Conservation (phyloP, 1,140 invertebrate species). For the Daktulosphaira vitifoliae region DNA sequence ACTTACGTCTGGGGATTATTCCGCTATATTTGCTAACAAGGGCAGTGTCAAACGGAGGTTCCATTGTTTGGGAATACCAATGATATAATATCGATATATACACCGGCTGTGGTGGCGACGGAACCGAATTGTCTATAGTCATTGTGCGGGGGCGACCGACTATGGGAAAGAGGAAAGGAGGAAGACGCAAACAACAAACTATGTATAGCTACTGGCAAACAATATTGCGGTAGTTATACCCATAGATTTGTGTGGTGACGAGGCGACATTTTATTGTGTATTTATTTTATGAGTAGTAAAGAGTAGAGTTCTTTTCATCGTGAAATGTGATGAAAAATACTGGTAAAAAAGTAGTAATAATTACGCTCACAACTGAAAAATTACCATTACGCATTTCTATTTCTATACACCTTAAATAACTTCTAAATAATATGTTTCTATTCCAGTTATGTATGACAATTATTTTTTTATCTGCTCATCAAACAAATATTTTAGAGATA, state of each 20-base stretch:
- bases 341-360: too few species aligned
- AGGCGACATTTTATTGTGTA: slow-evolving; percentile 10
- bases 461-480: too few species aligned
- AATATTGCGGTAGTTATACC: slow-evolving; percentile 15
- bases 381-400: too few species aligned
- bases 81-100: not conserved
- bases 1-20: slow-evolving; percentile 9
- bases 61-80: slow-evolving; percentile 5
- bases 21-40: slow-evolving; percentile 32
- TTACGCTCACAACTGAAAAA: too few species aligned
- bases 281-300: too few species aligned
- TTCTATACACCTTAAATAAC: too few species aligned
- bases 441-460: too few species aligned
- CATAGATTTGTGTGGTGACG: slow-evolving; percentile 24
- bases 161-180: not conserved
- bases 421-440: too few species aligned
- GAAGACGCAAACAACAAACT: not conserved
- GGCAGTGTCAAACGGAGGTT: slow-evolving; percentile 19
- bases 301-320: too few species aligned
- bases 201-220: not conserved
- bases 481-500: too few species aligned
- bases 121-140: slow-evolving; percentile 27
- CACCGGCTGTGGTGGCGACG: not conserved
- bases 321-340: too few species aligned
- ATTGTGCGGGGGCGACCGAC: slow-evolving; percentile 16